Base-by-base conservation (phyloP, 2,797 vertebrate species). In the Cirrhinus mrigala region DNA sequence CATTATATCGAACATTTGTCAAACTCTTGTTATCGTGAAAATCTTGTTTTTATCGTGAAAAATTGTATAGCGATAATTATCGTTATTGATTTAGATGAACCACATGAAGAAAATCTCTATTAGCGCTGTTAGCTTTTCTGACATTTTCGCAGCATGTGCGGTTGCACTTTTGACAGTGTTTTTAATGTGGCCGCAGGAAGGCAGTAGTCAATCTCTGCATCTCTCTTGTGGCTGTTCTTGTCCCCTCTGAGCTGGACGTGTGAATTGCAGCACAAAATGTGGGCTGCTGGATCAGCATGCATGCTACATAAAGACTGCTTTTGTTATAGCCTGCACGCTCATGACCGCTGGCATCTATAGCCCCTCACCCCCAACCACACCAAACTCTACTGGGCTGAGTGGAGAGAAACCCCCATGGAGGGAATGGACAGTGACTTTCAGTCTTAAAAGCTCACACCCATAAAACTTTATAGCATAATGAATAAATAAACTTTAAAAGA, bases 221-320 rank as follows among this genome's bases (percentile, higher is more conserved):
- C 60, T 40, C 82, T 79, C 48, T 20, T 76, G 84, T 62, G 71
- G 70, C 68, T 2, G 60, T 93, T 93, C 93, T 93, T 92, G 93
- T 91, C 93, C 90, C 76, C 89, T 37, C 85, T 89, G 91, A 86
- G 92, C 93, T 92, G 91, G 89, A 94, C 91, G 93, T 95, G 95
- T 95, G 93, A 95, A 95, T 94, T 91, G 74, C 88, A 91, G 92
- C 91, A 93, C 94, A 95, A 94, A 95, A 95, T 94, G 92, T 92
- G 95, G 94, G 94, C 94, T 92, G 92, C 95, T 95, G 93, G 93
- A 95, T 95, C 95, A 94, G 91, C 93, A 95, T 96, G 94, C 94
- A 87, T 90, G 89, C 94, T 90, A 94, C 94, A 96, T 96, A 96
- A 95, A 93, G 95, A 94, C 91, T 90, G 93, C 95, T 96, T 96